These are phyloP conservation scores for Erebia palarica DNA, from an alignment of 2,888 invertebrate genomes.

Conservation along the genomic window DNA sequence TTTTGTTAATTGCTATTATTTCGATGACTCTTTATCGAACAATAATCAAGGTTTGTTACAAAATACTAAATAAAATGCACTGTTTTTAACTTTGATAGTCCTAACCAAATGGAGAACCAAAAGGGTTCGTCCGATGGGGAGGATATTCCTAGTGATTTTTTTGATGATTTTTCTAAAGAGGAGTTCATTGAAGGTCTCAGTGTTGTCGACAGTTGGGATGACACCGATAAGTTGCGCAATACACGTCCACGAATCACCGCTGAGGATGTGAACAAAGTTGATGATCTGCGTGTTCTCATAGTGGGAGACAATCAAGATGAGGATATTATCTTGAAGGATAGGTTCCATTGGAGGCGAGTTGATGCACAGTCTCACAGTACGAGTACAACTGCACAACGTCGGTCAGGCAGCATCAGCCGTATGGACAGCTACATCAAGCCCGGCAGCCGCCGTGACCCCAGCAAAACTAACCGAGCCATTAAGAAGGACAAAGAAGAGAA, in stretches of 20 bases:
- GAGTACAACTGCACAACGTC: conserved; percentile 28
- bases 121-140: conserved; percentile 56
- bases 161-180: conserved; percentile 73
- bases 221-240: conserved; percentile 45
- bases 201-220: conserved; percentile 76
- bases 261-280: conserved; percentile 54
- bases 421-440: conserved; percentile 67
- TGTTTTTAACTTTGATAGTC: neutral
- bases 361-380: conserved; percentile 25
- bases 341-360: conserved; percentile 27
- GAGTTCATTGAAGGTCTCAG: conserved; percentile 76
- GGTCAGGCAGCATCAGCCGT: conserved; percentile 45
- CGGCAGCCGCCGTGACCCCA: conserved; percentile 72
- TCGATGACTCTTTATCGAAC: neutral
- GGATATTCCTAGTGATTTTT: conserved; percentile 76
- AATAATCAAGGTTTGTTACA: too few species aligned
- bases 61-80: neutral
- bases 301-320: conserved; percentile 41
- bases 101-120: conserved; percentile 44
- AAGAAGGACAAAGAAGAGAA: conserved; percentile 72
- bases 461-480: conserved; percentile 73
- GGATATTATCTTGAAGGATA: conserved; percentile 29
- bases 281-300: conserved; percentile 63
- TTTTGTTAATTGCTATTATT: neutral
- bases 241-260: conserved; percentile 46